phyloP scores from a whole-genome alignment of 2,113 vertebrate genomes.

The Rhipidura dahli region DNA sequence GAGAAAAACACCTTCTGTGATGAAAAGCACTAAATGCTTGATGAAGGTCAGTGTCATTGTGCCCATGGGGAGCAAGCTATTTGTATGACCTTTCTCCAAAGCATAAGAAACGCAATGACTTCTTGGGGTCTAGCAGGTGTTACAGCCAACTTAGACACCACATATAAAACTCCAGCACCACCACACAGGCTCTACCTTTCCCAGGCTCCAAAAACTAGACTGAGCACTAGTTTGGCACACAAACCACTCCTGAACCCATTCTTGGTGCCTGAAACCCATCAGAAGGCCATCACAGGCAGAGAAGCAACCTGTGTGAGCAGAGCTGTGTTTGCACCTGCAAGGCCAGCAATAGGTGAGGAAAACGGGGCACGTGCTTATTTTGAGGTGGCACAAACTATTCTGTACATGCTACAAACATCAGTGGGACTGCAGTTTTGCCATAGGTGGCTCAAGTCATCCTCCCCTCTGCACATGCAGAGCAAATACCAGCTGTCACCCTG shows the following conservation, averaged over 20 bases:
- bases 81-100: background rate
- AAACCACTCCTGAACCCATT: background rate
- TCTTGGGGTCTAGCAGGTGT: background rate
- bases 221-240: background rate
- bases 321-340: background rate
- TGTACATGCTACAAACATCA: background rate
- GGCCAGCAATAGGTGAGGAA: background rate
- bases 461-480: background rate
- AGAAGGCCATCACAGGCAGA: background rate
- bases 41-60: background rate
- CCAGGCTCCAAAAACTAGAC: background rate
- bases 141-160: background rate
- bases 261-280: background rate
- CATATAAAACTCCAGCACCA: background rate
- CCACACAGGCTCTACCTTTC: accelerated
- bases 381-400: background rate
- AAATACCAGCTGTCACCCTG: background rate
- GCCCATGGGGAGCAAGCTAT: background rate
- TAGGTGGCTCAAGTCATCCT: background rate
- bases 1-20: background rate
- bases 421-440: background rate
- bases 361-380: background rate
- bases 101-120: background rate
- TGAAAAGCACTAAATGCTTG: background rate
- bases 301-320: background rate